A percentile compares a stretch with the other conserved stretches of the same genome.
Evolutionary conservation across 2,113 vertebrate species (phyloP).

Genomic region (Hippocampus barbouri): DNA sequence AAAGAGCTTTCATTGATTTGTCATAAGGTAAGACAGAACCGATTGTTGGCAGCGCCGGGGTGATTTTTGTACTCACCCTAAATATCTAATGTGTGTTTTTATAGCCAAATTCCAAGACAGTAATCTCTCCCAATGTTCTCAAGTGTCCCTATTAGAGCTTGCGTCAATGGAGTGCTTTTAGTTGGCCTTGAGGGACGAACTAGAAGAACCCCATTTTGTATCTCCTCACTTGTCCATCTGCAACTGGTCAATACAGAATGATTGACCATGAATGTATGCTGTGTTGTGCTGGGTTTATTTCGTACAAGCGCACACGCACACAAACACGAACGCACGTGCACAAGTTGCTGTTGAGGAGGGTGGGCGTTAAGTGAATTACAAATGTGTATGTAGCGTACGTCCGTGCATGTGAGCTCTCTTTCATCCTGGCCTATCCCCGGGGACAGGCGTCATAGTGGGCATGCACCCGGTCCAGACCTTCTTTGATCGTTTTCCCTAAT

Average conservation of each 20-base stretch:
- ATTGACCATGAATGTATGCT: constrained; percentile 35
- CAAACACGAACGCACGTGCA: not conserved
- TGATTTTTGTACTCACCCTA: constrained; percentile 44
- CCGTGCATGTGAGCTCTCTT: constrained; percentile 48
- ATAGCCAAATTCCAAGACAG: constrained; percentile 51
- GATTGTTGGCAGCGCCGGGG: constrained; percentile 21
- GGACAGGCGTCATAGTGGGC: constrained; percentile 62
- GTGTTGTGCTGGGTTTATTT: constrained; percentile 18
- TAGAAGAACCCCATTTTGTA: constrained; percentile 48
- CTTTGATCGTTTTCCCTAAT: constrained; percentile 74
- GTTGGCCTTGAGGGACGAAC: constrained; percentile 60
- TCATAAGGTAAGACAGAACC: constrained; percentile 42
- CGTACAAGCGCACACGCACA: constrained; percentile 10
- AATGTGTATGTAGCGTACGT: constrained; percentile 17
- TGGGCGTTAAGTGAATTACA: constrained; percentile 16
- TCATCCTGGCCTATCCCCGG: constrained; percentile 57
- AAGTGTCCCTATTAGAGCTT: constrained; percentile 61
- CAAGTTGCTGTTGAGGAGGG: not conserved
- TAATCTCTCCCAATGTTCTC: constrained; percentile 51
- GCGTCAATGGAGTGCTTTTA: constrained; percentile 53
- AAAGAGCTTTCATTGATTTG: constrained; percentile 66
- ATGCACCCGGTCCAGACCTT: constrained; percentile 56
- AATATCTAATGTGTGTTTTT: constrained; percentile 64
- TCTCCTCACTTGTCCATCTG: constrained; percentile 56
- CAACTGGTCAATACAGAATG: constrained; percentile 56